Percentiles rank a stretch among this genome's conserved stretches.
Conservation (phyloP, 2,888 invertebrate species). For the Agriotes lineatus region DNA sequence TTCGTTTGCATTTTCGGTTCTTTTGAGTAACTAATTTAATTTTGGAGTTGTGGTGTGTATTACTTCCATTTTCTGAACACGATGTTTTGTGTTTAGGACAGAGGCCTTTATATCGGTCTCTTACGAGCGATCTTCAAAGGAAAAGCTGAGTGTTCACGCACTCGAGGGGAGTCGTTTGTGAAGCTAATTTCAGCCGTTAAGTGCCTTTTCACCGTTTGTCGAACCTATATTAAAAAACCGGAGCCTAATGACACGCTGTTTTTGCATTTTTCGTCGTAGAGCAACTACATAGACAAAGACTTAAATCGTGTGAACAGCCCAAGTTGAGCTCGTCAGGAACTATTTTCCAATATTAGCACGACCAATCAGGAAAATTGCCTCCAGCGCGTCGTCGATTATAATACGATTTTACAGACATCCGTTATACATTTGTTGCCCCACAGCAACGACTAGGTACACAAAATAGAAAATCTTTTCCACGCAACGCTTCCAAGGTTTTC, state of each 20-base stretch:
- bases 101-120: constrained; percentile 26
- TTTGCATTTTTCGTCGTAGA: background rate
- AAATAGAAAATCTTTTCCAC: constrained; percentile 40
- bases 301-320: no score
- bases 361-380: constrained; percentile 18
- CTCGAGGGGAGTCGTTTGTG: constrained; percentile 23
- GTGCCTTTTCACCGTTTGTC: constrained; percentile 18
- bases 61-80: constrained; percentile 32
- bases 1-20: constrained; percentile 25
- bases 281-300: no score
- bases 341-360: background rate
- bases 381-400: background rate
- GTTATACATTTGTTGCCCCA: constrained; percentile 27
- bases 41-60: constrained; percentile 28
- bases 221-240: constrained; percentile 16
- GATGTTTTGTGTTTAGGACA: constrained; percentile 29
- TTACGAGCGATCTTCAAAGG: constrained; percentile 26
- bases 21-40: constrained; percentile 37
- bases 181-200: constrained; percentile 28
- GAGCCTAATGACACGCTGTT: background rate
- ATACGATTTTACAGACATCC: constrained; percentile 34
- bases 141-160: constrained; percentile 27
- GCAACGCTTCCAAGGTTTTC: constrained; percentile 34
- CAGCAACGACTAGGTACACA: constrained; percentile 36
- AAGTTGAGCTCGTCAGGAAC: no score